Conservation (phyloP, 2,888 invertebrate genomes). For the Ormyrus thymus region DNA sequence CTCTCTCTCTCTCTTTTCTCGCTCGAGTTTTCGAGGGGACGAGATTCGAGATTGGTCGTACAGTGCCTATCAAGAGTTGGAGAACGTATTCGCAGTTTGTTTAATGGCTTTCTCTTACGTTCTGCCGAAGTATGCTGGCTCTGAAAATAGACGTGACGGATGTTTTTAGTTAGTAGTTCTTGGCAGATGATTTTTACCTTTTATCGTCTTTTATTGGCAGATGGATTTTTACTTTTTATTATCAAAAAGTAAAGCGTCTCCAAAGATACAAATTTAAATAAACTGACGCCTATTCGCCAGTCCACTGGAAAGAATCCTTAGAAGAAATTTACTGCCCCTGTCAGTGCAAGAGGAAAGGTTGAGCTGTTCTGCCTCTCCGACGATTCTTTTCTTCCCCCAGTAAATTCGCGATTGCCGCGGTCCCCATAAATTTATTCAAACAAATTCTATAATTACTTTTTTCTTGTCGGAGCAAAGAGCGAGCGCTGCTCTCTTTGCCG, state of each 20-base stretch:
- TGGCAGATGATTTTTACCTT: no score
- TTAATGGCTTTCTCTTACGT: no score
- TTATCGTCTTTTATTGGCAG: no score
- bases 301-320: not conserved
- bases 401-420: conserved; percentile 66
- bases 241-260: no score
- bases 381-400: conserved; percentile 60
- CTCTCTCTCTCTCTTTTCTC: not conserved
- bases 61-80: not conserved
- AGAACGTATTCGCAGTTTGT: not conserved
- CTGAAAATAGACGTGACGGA: no score
- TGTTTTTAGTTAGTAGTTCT: no score
- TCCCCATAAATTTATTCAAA: conserved; percentile 72
- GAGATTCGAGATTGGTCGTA: not conserved
- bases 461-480: conserved; percentile 21
- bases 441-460: conserved; percentile 74
- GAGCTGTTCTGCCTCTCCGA: conserved; percentile 62
- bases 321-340: conserved; percentile 24
- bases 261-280: no score
- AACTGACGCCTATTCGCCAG: no score
- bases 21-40: not conserved
- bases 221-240: no score
- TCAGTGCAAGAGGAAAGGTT: conserved; percentile 39
- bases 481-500: conserved; percentile 22
- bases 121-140: no score